phyloP scores from a whole-genome alignment of 2,113 vertebrate species.

The Microcebus ravelobensis region DNA sequence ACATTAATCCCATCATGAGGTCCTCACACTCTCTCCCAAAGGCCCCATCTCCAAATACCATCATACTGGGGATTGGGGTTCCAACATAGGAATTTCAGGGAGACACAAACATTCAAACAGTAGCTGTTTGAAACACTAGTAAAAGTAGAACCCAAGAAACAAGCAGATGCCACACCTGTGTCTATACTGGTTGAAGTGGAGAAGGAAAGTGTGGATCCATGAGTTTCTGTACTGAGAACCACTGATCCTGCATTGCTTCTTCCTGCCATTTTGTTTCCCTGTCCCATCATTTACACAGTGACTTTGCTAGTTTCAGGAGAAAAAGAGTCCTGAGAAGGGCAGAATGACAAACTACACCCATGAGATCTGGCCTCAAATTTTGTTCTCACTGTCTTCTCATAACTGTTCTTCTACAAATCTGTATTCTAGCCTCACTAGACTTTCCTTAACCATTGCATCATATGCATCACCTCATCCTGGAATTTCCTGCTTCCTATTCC shows the following conservation, averaged over 20 bases:
- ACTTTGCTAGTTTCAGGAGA: not conserved
- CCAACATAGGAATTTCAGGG: not conserved
- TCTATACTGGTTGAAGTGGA: not conserved
- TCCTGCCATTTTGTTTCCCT: not conserved
- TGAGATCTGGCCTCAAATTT: not conserved
- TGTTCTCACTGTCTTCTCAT: not conserved
- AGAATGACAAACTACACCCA: not conserved
- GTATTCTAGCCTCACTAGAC: not conserved
- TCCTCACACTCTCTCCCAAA: not conserved
- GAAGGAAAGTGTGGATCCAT: not conserved
- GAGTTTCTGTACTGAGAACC: not conserved
- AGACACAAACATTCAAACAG: not conserved
- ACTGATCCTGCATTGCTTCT: not conserved
- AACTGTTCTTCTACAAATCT: not conserved
- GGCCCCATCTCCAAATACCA: not conserved
- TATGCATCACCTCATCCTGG: not conserved
- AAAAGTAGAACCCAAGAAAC: not conserved
- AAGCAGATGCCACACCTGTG: not conserved
- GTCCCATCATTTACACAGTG: not conserved
- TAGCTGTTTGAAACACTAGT: not conserved
- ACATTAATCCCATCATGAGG: not conserved
- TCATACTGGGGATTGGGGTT: not conserved
- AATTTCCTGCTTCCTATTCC: not conserved
- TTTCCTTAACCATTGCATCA: not conserved
- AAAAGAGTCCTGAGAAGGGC: not conserved